These are phyloP conservation scores for Paratrypauchen microcephalus DNA, from an alignment of 2,797 vertebrate species.

Conservation along the genomic window DNA sequence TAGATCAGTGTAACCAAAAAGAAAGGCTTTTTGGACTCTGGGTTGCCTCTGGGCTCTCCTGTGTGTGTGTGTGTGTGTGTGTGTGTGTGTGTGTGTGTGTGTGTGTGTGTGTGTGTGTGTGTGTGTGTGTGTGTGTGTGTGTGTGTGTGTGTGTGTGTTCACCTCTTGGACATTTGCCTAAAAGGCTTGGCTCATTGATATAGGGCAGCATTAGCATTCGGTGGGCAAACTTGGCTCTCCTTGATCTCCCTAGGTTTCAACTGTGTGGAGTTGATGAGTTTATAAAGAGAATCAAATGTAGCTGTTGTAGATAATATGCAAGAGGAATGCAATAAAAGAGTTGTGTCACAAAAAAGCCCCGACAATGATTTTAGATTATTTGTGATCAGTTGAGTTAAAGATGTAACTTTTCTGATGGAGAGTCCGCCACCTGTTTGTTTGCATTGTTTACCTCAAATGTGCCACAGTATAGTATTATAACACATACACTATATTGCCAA, in stretches of 20 bases:
- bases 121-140: conserved; percentile 36
- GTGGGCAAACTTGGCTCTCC: conserved; percentile 68
- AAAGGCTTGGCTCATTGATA: conserved; percentile 72
- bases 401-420: too few species aligned
- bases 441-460: too few species aligned
- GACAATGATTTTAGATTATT: background rate
- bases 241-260: conserved; percentile 53
- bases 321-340: background rate
- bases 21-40: conserved; percentile 58
- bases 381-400: too few species aligned
- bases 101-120: conserved; percentile 24
- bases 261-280: conserved; percentile 75
- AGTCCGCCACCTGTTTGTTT: too few species aligned
- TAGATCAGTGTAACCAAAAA: conserved; percentile 66
- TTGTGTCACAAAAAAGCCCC: background rate
- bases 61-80: conserved; percentile 26
- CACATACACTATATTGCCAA: too few species aligned
- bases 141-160: conserved; percentile 38
- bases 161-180: conserved; percentile 44
- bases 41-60: conserved; percentile 52
- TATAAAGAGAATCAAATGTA: conserved; percentile 55
- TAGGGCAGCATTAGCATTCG: conserved; percentile 83
- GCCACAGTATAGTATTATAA: too few species aligned
- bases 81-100: conserved; percentile 46
- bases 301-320: background rate